phyloP scores from a whole-genome alignment of 2,113 vertebrate genomes.

The Petromus typicus region DNA sequence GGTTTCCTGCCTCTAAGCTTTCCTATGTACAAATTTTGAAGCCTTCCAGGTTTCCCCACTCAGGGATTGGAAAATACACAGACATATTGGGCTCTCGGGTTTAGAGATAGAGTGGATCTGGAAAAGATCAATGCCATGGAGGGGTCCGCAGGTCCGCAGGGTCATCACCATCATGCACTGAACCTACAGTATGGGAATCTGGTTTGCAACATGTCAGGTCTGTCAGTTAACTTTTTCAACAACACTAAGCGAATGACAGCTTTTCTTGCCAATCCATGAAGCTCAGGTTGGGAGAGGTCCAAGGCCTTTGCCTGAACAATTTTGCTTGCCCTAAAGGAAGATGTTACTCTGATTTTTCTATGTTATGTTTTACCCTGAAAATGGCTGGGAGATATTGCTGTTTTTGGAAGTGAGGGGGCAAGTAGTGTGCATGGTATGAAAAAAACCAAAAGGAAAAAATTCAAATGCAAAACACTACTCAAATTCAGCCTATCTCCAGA shows the following conservation, averaged over 20 bases:
- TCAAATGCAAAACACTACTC: slow-evolving; percentile 12
- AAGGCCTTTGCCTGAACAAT: slow-evolving; percentile 69
- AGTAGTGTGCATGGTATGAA: slow-evolving; percentile 49
- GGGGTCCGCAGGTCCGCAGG: too few species aligned
- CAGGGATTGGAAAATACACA: neutral
- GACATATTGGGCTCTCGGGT: neutral
- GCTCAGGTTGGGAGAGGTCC: slow-evolving; percentile 50
- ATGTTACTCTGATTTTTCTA: slow-evolving; percentile 76
- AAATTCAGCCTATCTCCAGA: slow-evolving; percentile 4
- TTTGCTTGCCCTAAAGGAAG: slow-evolving; percentile 67
- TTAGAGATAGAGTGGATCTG: neutral
- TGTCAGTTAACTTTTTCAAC: neutral
- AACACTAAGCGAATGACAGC: slow-evolving; percentile 18
- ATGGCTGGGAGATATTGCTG: slow-evolving; percentile 62
- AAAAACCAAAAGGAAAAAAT: neutral
- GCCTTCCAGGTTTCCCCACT: slow-evolving; percentile 16
- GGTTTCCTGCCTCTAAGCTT: slow-evolving; percentile 36
- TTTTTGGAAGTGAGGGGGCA: slow-evolving; percentile 60
- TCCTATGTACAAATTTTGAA: slow-evolving; percentile 24
- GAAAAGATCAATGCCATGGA: neutral
- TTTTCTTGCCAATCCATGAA: slow-evolving; percentile 49
- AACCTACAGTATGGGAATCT: neutral
- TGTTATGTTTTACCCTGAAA: slow-evolving; percentile 63
- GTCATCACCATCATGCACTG: neutral
- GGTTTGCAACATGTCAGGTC: neutral